Base-by-base conservation (phyloP, 2,888 invertebrate genomes). In the Dolichomitus sp. region DNA sequence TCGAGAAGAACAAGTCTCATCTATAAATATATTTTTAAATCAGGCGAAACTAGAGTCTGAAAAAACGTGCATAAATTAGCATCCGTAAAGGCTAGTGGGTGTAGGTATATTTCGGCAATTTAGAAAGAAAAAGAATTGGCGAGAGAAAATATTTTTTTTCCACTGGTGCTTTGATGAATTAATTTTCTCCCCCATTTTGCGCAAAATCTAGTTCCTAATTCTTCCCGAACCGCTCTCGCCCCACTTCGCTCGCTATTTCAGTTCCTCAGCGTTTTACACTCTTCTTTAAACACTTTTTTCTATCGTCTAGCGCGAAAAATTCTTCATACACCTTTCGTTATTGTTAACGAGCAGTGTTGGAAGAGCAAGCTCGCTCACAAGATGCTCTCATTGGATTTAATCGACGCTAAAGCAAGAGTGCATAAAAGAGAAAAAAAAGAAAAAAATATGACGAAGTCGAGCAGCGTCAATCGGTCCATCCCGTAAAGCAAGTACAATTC, bases 361-460 rank as follows among this genome's bases (percentile, higher is more conserved):
- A 14, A 48, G 48, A 66, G 48, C 30, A 33, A 12, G 23, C 19
- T 19, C 2, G 68, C 52, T 61, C 23, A 19, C 42, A 12, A 14
- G 48, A 72, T 23, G 27, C 74, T 50, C 72, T 4, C 57, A 69
- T 66, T 74, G 65, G 68, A 69, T 77, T 70, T 75, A 57, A 84
- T 76, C 75, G 54, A 52, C 50, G 11, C 45, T 37, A 19, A 61
- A 40, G 37, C 61, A 61, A 19, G 19, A 37, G 33, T 19, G 37
- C 19, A 40, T 37, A 61, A 2, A 37, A 40, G 4, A n/a, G 17
- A 17, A 57, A 27, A 57, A 23, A 57, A 30, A 57, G n/a, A 33
- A n/a, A 17, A 37, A 37, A 61, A 37, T 3, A 61, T 12, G 3
- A 61, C 37, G 17, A 14, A 27, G 65, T 37, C 30, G 9, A 59